Evolutionary conservation across 2,113 vertebrate species (phyloP), one percentile per base, ranked within the genome.

Genomic region (Corythornis cristatus): DNA sequence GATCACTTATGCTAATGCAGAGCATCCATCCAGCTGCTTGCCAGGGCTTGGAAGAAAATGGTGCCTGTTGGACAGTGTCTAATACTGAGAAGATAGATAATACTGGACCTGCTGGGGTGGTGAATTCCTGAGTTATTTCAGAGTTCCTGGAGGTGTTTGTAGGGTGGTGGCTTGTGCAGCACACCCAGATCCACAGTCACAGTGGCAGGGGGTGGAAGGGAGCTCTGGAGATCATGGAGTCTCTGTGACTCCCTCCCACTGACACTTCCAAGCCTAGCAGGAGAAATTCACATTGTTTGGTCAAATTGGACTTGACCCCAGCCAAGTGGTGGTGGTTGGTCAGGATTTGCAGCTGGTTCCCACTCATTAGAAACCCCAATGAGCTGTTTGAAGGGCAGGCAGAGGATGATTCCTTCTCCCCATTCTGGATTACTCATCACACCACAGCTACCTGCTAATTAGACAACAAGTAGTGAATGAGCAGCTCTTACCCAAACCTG

Each of bases 1-100:
- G 92, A 90, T 93, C 90, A 67, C 88, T 90, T 95, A 73, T 79
- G 64, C 86, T 96, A 95, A 94, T 89, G 81, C 67, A 25, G 83
- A 57, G 50, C 25, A 35, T 73, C 87, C 89, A 93, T 92, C 88
- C 79, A 58, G 61, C 91, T 75, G 77, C 14, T 79, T 88, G 83
- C 71, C 67, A 85, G 79, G 83, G 67, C 42, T 66, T 74, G 87
- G 77, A 73, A 64, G 80, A 76, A 88, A 91, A 94, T 68, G 51
- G 80, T 89, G 68, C 2, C 1, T 87, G 83, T 83, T 92, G 83
- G 54, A 43, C 82, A 33, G 67, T 25, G 28, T 89, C 56, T 74
- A 16, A 56, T 93, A 72, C 48, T 85, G 70, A 60, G 84, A 89
- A 48, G 37, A 37, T 37, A 37, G 37, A 37, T 37, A 37, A 10